Evolutionary conservation across 2,888 invertebrate genomes (phyloP), one percentile per base, ranked within the genome.

Genomic region (Pomacea canaliculata): DNA sequence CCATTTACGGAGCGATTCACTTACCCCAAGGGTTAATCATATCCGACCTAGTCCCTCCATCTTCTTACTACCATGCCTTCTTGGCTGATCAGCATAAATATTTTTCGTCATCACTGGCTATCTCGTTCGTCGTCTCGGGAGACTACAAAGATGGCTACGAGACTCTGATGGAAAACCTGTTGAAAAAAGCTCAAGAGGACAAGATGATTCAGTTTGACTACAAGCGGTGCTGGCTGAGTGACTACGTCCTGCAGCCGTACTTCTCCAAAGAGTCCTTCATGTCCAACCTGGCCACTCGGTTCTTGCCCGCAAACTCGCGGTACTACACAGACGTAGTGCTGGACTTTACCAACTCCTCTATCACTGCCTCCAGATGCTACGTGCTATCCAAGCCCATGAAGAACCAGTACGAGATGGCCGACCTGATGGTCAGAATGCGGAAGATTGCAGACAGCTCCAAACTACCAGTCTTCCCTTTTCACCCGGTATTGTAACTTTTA

Each of bases 321-420:
- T 77, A 77, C 51, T 9, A 68, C 12, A 79, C 78, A n/a, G 82
- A 83, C 75, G 74, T 82, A 5, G 79, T 79, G 23, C 76, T 83
- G 46, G 79, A 81, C 66, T 37, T 49, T 10, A 75, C 78, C n/a
- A 70, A 76, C 18, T 87, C 95, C 9, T 93, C 71, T 93, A 94
- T 97, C 49, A 87, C 95, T 7, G 96, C 96, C 1, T 96, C 96
- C 69, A 56, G 81, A 37, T 81, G 81, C 19, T 76, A 78, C 23
- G 70, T 77, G 4, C 65, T 76, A 51, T 77, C 81, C 12, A 94
- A 95, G 4, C 96, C 96, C 86, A 95, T 97, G 69, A 95, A 95
- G 0, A 96, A 96, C 73, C 96, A 96, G 16, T 83, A 83, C 59
- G 76, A 73, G 16, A 83, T 87, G 71, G 85, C 85, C 0, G 70